Base-by-base conservation (phyloP, 2,888 invertebrate genomes). In the Congeria kusceri region DNA sequence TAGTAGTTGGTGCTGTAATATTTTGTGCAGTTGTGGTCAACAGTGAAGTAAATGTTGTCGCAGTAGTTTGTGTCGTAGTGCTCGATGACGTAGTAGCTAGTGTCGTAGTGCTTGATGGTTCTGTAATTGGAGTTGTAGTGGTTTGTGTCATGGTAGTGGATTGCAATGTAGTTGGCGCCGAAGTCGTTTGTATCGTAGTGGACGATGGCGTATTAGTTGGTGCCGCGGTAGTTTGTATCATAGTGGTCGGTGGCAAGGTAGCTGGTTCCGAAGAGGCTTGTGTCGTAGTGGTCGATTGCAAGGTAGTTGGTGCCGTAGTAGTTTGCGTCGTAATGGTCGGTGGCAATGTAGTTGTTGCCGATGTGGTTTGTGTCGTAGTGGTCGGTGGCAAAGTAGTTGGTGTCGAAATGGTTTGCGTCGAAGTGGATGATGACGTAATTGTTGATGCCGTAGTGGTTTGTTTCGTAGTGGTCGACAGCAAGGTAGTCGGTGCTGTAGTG, bases 321-420 rank as follows among this genome's bases (percentile, higher is more conserved):
- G 49, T 49, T 18, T 49, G 18, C 15, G 18, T 49, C 15, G 49
- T 3, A 32, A 32, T 11, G 32, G 5, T 32, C 11, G 32, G 11
- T 32, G 32, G 4, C 11, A 11, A 39, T 13, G 39, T 9, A 39
- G 39, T 39, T 53, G 53, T 9, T 53, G 9, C 53, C 20, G 9
- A n/a, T 15, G 53, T 53, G 20, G 7, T 53, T 53, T 20, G 53
- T 53, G 53, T 53, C n/a, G 53, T 53, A 20, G 25, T 53, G 53
- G 1, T 53, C 1, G 25, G 9, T 53, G 23, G n/a, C 18, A 9
- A 53, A 23, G 53, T 53, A 20, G 20, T 53, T 53, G 25, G 23
- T 53, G 2, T n/a, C 23, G 4, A 4, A 53, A 9, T 53, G 53
- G 53, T 53, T 53, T 53, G 53, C 1, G 2, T 20, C n/a, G 53